phyloP scores from a whole-genome alignment of 2,113 vertebrate genomes.

The Ascaphus truei region DNA sequence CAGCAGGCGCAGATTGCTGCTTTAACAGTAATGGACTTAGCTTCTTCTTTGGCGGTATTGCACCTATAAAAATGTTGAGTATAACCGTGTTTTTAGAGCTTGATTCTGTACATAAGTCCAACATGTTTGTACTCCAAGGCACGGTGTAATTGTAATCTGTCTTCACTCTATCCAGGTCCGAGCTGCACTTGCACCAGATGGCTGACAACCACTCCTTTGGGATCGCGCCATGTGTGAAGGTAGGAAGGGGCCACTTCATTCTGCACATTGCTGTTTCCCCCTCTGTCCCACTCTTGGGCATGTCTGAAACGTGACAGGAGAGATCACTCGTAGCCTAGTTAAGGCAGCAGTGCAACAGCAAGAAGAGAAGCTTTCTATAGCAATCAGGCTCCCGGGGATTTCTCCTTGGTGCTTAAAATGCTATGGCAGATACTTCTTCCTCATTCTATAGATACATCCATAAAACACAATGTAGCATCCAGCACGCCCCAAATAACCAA shows the following conservation, averaged over 20 bases:
- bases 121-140: neutral
- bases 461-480: too few relatives aligned
- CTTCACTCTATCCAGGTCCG: conserved; percentile 62
- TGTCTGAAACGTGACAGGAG: neutral
- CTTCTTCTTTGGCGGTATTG: too few relatives aligned
- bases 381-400: too few relatives aligned
- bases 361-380: neutral
- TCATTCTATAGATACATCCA: too few relatives aligned
- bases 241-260: conserved; percentile 40
- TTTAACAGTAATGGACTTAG: too few relatives aligned
- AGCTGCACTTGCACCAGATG: conserved; percentile 79
- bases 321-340: neutral
- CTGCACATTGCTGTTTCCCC: neutral
- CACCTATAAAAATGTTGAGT: too few relatives aligned
- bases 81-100: neutral
- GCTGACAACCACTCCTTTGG: conserved; percentile 77
- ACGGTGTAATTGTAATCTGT: neutral
- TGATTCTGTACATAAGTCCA: neutral
- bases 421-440: too few relatives aligned
- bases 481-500: too few relatives aligned
- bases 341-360: neutral
- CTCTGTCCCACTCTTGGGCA: neutral
- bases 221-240: conserved; percentile 72
- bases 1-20: too few relatives aligned
- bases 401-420: too few relatives aligned